Base-by-base conservation (phyloP, 1,140 invertebrate species). In the Nasonia vitripennis region DNA sequence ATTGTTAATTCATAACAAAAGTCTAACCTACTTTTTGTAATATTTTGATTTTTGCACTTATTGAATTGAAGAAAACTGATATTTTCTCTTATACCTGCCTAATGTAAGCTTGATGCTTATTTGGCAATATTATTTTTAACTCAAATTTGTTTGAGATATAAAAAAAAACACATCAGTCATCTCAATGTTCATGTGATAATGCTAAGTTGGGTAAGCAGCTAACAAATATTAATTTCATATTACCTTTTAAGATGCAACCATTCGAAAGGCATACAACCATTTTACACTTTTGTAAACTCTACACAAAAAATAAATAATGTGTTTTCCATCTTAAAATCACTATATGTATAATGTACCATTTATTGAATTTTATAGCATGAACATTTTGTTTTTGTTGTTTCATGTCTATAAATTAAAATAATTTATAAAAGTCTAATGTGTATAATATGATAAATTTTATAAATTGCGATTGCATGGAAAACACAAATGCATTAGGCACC, bases 231-330 rank as follows among this genome's bases (percentile, higher is more conserved):
- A 75, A 83, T 77, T 48, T 41, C 5, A 73, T 48, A 23, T 77
- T 74, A 45, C 17, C 31, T 48, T 10, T 74, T 74, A 48, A 45
- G 17, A 37, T 55, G 48, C 14, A 75, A 37, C 27, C 14, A 45
- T 41, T 48, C 34, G 31, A 51, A 51, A 31, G 62, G 55, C n/a
- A n/a, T n/a, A n/a, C n/a, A n/a, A n/a, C n/a, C n/a, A 81, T 73
- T 81, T 45, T 81, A 48, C 68, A 87, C 84, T 75, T 74, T 85
- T 75, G 41, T 75, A 55, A 81, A 88, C 41, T 68, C 17, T 68
- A 41, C 34, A 86, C 78, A 84, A 81, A 62, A 74, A 14, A 77
- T 77, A 51, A 55, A 82, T 55, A 31, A 27, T 71, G 11, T 74
- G 70, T 74, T 74, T 55, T 82, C 45, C 23, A 82, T 73, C 3